Percentiles rank a stretch among this genome's conserved stretches.
Conservation (phyloP, 2,113 vertebrate genomes). For the Egretta garzetta region DNA sequence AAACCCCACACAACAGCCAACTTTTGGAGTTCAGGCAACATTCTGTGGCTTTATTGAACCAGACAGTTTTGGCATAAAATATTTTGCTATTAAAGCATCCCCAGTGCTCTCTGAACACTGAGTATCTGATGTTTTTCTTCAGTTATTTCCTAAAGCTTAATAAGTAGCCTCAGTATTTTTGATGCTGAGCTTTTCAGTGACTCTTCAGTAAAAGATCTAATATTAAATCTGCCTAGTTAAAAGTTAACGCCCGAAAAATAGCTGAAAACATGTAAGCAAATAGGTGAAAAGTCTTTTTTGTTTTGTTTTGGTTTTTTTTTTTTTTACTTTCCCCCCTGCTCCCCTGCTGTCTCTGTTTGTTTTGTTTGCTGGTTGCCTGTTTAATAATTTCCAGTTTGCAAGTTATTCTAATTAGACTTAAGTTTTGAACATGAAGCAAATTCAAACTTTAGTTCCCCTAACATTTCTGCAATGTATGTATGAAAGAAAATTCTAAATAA, state of each 20-base stretch:
- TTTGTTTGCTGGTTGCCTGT: neutral
- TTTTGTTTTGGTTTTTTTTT: neutral
- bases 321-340: too few species aligned
- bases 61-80: neutral
- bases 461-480: neutral
- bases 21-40: fast-evolving
- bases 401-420: neutral
- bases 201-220: neutral
- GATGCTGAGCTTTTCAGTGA: neutral
- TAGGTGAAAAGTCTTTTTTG: neutral
- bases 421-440: neutral
- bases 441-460: neutral
- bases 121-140: neutral
- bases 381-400: neutral
- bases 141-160: neutral
- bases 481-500: neutral
- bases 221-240: neutral
- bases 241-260: neutral
- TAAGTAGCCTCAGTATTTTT: neutral
- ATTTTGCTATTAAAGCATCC: neutral
- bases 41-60: neutral
- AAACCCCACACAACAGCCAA: neutral
- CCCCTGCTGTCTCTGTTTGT: too few species aligned
- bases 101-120: neutral
- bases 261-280: neutral